Base-by-base conservation (phyloP, 1,140 invertebrate species). In the Zophobas morio region DNA sequence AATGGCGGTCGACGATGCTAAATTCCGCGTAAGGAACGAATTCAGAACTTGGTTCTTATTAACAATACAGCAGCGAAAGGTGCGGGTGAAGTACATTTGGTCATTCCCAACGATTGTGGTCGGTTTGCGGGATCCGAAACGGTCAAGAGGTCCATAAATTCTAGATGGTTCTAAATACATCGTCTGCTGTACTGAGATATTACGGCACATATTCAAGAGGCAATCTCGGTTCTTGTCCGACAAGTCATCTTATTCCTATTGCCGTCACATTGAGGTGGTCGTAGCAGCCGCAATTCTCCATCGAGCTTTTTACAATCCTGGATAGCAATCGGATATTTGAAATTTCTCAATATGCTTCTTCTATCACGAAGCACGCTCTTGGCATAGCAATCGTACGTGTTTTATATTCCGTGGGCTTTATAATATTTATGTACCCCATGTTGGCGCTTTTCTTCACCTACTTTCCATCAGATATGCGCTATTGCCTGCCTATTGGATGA, bases 251-350 rank as follows among this genome's bases (percentile, higher is more conserved):
- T 74, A 74, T 63, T 79, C 70, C 70, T 63, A 75, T 78, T 70
- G 72, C 73, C 66, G 40, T 70, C 70, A 39, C 70, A 76, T 79
- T 74, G 70, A 78, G 40, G 54, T 35, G 56, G 49, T 57, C 77
- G 56, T 63, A 75, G 70, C 60, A 54, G 42, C 56, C 78, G 70
- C 70, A 79, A 79, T 79, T 74, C 70, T 39, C 78, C 47, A 76
- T 79, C 56, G 54, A 74, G 54, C 75, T 79, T 79, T 77, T 79
- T 74, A 77, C 78, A 79, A 77, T 77, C 57, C 46, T 42, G 54
- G 54, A 79, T 77, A 49, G 70, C 70, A 77, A 79, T 79, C 78
- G 70, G 78, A 79, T 79, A 76, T 79, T 79, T 79, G 75, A 77
- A 74, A 79, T 79, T 77, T 74, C 75, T 79, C 75, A 72, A 74